Base-by-base conservation (phyloP, 2,888 invertebrate genomes). In the Heteropelma amictum region DNA sequence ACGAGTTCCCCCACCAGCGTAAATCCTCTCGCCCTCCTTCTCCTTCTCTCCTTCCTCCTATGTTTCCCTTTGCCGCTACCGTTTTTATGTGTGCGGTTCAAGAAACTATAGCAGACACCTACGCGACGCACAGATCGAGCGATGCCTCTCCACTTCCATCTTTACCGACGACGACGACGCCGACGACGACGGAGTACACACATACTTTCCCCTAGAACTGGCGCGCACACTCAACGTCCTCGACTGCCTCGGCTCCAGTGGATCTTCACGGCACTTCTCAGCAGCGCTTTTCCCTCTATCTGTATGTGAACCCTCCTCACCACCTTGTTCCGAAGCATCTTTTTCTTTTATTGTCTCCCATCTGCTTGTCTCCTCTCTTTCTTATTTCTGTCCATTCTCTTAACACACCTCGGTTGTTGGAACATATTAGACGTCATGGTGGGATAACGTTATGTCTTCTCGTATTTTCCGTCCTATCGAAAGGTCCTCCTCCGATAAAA, bases 181-280 rank as follows among this genome's bases (percentile, higher is more conserved):
- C 73, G 49, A 64, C 58, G 49, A 56, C 58, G 53, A 14, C 53
- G 64, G n/a, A n/a, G n/a, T n/a, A n/a, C n/a, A n/a, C 49, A 58
- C 42, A 76, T 73, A 67, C 79, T 82, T 83, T 82, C 82, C 82
- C 79, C 64, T 80, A 54, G 77, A 61, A 76, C 82, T 74, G 74
- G 35, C 61, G 68, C 12, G 42, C 40, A 47, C 51, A 79, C 81
- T 80, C 65, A 54, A 45, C 51, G 56, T 61, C 35, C 60, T 74
- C 76, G 77, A 79, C 79, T 79, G 75, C 76, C n/a, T n/a, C 80
- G 79, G 78, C 78, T 78, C 70, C 77, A 64, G 72, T 80, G 82
- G 79, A 77, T 79, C 80, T 79, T 79, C 74, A 56, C 80, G 80
- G 71, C 76, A 77, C 76, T 78, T 79, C 77, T 73, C 63, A 69